These are phyloP conservation scores for Saimiri boliviensis DNA, from an alignment of 2,113 vertebrate genomes.

Conservation along the genomic window DNA sequence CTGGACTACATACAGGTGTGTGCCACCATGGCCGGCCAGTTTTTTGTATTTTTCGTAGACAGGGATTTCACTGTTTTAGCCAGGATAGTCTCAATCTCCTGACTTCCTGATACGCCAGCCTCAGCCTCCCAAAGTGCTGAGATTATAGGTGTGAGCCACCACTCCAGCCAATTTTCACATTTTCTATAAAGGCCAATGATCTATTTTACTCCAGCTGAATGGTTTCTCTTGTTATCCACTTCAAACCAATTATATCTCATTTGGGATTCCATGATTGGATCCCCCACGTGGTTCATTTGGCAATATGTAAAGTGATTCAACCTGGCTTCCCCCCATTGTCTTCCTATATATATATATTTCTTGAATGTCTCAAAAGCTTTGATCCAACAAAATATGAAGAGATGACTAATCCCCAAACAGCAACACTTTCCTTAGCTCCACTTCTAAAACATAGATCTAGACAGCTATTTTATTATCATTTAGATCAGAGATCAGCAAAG, in stretches of 20 bases:
- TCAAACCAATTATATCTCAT: neutral
- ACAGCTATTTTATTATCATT: neutral
- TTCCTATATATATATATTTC: neutral
- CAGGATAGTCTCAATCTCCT: too few species aligned
- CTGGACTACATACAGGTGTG: too few species aligned
- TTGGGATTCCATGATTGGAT: neutral
- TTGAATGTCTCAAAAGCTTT: neutral
- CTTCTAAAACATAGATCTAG: neutral
- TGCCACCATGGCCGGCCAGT: too few species aligned
- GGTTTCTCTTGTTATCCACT: neutral
- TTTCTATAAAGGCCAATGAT: neutral
- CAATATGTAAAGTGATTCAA: neutral
- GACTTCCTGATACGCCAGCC: too few species aligned
- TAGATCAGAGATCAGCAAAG: neutral
- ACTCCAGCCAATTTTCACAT: neutral
- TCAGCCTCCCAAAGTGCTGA: too few species aligned
- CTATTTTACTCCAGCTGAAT: neutral
- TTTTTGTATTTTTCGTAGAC: too few species aligned
- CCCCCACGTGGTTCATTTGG: accelerated
- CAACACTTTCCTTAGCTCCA: neutral
- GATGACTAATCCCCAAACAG: neutral
- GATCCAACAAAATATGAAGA: neutral
- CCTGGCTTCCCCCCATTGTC: accelerated
- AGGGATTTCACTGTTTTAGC: too few species aligned
- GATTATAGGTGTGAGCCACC: too few species aligned